These are phyloP conservation scores for Pecten maximus DNA, from an alignment of 2,888 invertebrate species.

Conservation along the genomic window DNA sequence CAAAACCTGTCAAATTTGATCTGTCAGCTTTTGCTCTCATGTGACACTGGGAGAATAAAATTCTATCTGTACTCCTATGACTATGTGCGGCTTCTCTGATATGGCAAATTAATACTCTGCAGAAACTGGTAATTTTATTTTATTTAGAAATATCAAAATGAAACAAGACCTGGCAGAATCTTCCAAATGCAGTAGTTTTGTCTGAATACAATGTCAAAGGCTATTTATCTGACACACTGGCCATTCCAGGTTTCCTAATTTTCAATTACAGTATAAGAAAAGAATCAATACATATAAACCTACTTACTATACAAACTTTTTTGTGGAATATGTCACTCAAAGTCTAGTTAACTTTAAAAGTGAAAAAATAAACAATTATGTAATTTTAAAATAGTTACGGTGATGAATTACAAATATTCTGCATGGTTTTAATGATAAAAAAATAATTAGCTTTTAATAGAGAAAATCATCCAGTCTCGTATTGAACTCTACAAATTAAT, in stretches of 20 bases:
- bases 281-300: constrained; percentile 37
- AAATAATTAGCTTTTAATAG: neutral
- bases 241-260: constrained; percentile 42
- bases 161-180: constrained; percentile 9
- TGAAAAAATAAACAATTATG: neutral
- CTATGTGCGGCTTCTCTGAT: constrained; percentile 35
- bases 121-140: constrained; percentile 37
- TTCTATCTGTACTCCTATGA: constrained; percentile 36
- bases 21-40: constrained; percentile 43
- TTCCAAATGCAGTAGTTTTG: constrained; percentile 22
- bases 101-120: constrained; percentile 38
- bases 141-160: constrained; percentile 38
- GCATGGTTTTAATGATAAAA: neutral
- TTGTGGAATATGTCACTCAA: neutral
- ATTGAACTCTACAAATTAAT: neutral
- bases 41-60: constrained; percentile 37
- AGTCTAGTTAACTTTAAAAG: constrained; percentile 14
- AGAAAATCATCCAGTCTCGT: neutral
- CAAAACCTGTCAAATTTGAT: constrained; percentile 50
- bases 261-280: constrained; percentile 39
- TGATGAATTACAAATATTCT: neutral
- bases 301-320: constrained; percentile 6
- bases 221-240: constrained; percentile 16
- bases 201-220: constrained; percentile 36
- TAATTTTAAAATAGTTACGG: neutral